phyloP scores from a whole-genome alignment of 2,113 vertebrate species.

The Osmerus mordax region DNA sequence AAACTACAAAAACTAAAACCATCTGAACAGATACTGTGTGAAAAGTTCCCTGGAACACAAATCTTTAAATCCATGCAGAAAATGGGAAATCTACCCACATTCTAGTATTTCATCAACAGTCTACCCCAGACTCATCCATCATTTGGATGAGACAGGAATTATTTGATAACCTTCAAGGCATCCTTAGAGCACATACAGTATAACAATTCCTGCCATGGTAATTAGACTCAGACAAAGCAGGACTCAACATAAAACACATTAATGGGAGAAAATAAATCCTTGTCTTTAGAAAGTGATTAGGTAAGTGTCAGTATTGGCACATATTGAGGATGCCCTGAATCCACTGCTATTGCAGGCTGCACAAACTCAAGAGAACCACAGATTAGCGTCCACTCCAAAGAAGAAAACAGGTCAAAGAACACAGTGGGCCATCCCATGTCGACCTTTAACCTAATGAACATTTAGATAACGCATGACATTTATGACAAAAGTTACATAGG shows the following conservation, averaged over 20 bases:
- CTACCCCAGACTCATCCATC: not conserved
- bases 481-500: not conserved
- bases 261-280: slow-evolving; percentile 12
- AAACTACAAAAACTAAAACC: not conserved
- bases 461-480: not conserved
- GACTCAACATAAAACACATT: slow-evolving; percentile 19
- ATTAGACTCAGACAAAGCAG: no score
- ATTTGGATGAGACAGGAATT: no score
- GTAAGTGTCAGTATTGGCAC: not conserved
- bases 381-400: not conserved
- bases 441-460: slow-evolving; percentile 28
- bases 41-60: slow-evolving; percentile 40
- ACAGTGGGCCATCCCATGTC: slow-evolving; percentile 3
- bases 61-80: slow-evolving; percentile 28
- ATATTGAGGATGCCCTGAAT: not conserved
- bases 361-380: slow-evolving; percentile 2
- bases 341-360: not conserved
- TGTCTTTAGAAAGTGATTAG: slow-evolving; percentile 19
- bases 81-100: slow-evolving; percentile 5
- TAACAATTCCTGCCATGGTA: no score
- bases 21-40: not conserved
- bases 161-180: no score
- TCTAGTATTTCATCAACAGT: slow-evolving; percentile 9
- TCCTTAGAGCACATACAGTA: no score
- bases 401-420: slow-evolving; percentile 16